Conservation (phyloP, 2,888 invertebrate genomes). For the Epinotia nisella region DNA sequence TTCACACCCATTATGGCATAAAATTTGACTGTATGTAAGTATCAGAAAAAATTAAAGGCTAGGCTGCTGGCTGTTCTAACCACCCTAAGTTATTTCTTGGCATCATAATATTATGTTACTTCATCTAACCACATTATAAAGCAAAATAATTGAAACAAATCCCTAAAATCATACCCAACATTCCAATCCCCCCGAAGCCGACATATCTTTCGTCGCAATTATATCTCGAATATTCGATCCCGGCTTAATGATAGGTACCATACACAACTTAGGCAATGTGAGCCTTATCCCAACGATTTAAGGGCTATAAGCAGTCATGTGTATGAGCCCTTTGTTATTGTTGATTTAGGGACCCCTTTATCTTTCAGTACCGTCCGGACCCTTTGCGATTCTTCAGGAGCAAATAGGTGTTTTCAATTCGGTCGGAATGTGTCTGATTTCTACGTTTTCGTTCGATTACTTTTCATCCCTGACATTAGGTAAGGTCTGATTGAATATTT, state of each 20-base stretch:
- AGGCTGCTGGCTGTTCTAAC: too few species aligned
- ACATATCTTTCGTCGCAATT: slow-evolving; percentile 37
- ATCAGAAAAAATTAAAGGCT: too few species aligned
- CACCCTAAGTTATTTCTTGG: too few species aligned
- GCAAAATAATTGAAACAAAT: slow-evolving; percentile 14
- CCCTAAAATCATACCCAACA: slow-evolving; percentile 9
- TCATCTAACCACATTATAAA: too few species aligned
- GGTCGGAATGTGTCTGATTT: slow-evolving; percentile 16
- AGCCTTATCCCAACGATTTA: not conserved
- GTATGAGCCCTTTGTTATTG: slow-evolving; percentile 24
- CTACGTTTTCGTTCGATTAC: slow-evolving; percentile 8
- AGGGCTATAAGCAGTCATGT: not conserved
- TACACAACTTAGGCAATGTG: not conserved
- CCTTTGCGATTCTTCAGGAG: slow-evolving; percentile 19
- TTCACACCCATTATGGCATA: too few species aligned
- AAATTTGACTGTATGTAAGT: too few species aligned
- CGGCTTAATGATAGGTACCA: not conserved
- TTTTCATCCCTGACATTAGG: not conserved
- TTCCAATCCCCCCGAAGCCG: slow-evolving; percentile 20
- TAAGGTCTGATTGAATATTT: slow-evolving; percentile 1
- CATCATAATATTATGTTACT: too few species aligned
- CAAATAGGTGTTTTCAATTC: slow-evolving; percentile 33
- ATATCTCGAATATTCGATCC: slow-evolving; percentile 33
- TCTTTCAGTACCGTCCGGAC: not conserved
- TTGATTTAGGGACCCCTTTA: slow-evolving; percentile 31